A percentile compares a stretch with the other conserved stretches of the same genome.
phyloP scores from a whole-genome alignment of 2,888 invertebrate genomes.

The Bimastos eiseni region DNA sequence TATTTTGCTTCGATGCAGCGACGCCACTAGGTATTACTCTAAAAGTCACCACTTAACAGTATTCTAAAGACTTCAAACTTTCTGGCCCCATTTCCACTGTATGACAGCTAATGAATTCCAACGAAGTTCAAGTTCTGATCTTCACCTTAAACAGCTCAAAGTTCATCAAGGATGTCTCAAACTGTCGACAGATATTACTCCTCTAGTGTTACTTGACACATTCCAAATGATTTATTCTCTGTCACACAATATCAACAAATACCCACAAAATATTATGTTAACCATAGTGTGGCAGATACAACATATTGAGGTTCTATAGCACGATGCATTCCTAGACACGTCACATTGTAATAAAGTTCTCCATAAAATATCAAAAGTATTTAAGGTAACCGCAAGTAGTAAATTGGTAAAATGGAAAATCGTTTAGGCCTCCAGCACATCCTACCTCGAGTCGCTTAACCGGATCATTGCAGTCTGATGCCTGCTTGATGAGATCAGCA shows the following conservation, averaged over 20 bases:
- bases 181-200: no score
- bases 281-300: no score
- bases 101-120: not conserved
- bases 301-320: not conserved
- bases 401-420: not conserved
- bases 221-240: not conserved
- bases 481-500: conserved; percentile 75
- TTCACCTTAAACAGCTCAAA: no score
- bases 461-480: conserved; percentile 77
- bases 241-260: not conserved
- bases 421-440: not conserved
- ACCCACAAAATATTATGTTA: not conserved
- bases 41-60: no score
- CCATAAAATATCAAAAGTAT: not conserved
- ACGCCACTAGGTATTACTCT: no score
- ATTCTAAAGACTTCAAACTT: not conserved
- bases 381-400: not conserved
- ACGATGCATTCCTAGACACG: not conserved
- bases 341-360: not conserved
- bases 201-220: not conserved
- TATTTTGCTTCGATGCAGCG: no score
- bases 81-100: not conserved
- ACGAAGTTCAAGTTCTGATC: not conserved
- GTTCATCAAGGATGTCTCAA: no score
- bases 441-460: conserved; percentile 77